Conservation (phyloP, 2,113 vertebrate species). For the Thalassarche chlororhynchos region DNA sequence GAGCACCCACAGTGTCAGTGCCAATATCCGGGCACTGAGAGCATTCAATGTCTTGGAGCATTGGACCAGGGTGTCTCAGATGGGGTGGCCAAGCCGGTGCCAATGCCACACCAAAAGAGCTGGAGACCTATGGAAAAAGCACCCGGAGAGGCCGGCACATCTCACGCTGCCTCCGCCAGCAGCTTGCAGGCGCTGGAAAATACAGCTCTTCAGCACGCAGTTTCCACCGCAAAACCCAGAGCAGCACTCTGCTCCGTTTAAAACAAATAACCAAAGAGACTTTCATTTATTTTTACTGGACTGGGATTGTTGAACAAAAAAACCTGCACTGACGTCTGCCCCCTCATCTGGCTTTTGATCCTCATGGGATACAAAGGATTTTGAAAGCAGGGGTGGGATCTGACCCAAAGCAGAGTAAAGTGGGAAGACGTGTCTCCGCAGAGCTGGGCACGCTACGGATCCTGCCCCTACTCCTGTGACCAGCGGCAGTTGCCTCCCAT, state of each 20-base stretch:
- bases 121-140: not conserved
- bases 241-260: not conserved
- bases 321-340: not conserved
- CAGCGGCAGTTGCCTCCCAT: not conserved
- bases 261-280: slow-evolving; percentile 22
- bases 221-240: slow-evolving; percentile 8
- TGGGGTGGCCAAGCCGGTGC: accelerated
- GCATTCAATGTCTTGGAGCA: not conserved
- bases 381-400: not conserved
- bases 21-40: not conserved
- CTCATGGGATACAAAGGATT: not conserved
- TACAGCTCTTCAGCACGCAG: not conserved
- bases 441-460: accelerated
- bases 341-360: not conserved
- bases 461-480: not conserved
- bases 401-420: not conserved
- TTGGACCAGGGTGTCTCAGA: not conserved
- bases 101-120: not conserved
- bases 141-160: not conserved
- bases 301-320: not conserved
- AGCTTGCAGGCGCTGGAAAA: not conserved
- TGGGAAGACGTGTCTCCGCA: not conserved
- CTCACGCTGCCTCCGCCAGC: not conserved
- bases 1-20: not conserved
- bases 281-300: slow-evolving; percentile 45